These are phyloP conservation scores for Junonia oenone DNA, from an alignment of 2,888 invertebrate species.

Conservation along the genomic window DNA sequence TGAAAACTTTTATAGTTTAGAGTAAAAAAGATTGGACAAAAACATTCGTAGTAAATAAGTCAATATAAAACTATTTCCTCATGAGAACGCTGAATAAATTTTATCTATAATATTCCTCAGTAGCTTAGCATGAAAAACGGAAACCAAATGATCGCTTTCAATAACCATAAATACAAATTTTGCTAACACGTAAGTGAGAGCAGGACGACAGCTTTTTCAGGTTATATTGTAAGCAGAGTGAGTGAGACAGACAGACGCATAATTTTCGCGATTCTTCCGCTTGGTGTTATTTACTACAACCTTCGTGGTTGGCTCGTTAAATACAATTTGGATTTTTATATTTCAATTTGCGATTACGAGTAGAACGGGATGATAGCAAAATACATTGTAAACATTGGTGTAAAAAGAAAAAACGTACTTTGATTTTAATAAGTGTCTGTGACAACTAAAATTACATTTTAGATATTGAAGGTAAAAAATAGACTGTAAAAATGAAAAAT, in stretches of 20 bases:
- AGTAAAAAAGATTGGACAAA: no score
- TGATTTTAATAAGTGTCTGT: no score
- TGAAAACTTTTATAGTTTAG: no score
- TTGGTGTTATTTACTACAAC: constrained; percentile 40
- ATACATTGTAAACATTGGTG: neutral
- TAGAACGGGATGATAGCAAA: no score
- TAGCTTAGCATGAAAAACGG: constrained; percentile 39
- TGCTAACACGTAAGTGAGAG: constrained; percentile 33
- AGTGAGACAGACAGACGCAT: constrained; percentile 29
- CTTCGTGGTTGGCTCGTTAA: constrained; percentile 29
- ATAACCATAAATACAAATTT: constrained; percentile 72
- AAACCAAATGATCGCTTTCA: constrained; percentile 44
- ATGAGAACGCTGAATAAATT: constrained; percentile 14
- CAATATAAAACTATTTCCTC: no score
- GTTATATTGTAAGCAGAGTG: neutral
- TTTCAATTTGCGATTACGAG: neutral
- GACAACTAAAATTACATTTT: no score
- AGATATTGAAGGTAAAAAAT: no score
- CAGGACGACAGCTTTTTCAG: neutral
- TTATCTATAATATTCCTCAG: constrained; percentile 21
- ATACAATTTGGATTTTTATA: constrained; percentile 13
- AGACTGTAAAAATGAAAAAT: no score
- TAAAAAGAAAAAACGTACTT: neutral
- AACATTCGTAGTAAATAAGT: no score
- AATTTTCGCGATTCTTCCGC: constrained; percentile 39